Base-by-base conservation (phyloP, 2,113 vertebrate genomes). In the Spermophilus dauricus region DNA sequence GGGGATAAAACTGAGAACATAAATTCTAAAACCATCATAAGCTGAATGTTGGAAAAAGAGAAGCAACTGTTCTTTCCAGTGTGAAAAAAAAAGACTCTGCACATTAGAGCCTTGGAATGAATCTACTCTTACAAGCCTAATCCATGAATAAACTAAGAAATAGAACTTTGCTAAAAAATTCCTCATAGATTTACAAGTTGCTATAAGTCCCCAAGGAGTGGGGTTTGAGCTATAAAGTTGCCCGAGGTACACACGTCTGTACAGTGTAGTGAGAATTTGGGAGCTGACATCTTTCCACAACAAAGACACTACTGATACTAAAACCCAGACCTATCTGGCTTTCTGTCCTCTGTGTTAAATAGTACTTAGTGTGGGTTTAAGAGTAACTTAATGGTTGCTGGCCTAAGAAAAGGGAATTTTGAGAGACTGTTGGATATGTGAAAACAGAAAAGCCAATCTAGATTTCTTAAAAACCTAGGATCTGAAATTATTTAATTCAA, bases 161-260 rank as follows among this genome's bases (percentile, higher is more conserved):
- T 97, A 98, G 95, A 98, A 97, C 91, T 93, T 92, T 94, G 86
- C 97, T 98, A 98, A 98, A 98, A 98, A 98, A 98, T 98, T 98
- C 97, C 97, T 98, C 97, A 96, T 93, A 96, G 95, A 93, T 99
- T 98, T 98, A 98, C 96, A 98, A 98, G 97, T 98, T 98, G 96
- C 98, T 98, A 82, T 95, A 98, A 96, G 87, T 97, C 98, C 97
- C 97, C 80, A 70, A 84, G 94, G 97, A 98, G 58, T 94, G 51
- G 92, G 94, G 91, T 98, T 97, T 97, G 81, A 88, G 91, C 97
- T 98, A 97, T 98, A 98, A 98, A 98, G 72, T 96, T 98, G 91
- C 95, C 91, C 97, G 98, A 98, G 92, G 97, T 96, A 98, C 95
- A 98, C 97, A 98, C 97, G 94, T 97, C 98, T 98, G 95, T 83